phyloP scores from a whole-genome alignment of 1,140 invertebrate species.

The Temnothorax nylanderi region DNA sequence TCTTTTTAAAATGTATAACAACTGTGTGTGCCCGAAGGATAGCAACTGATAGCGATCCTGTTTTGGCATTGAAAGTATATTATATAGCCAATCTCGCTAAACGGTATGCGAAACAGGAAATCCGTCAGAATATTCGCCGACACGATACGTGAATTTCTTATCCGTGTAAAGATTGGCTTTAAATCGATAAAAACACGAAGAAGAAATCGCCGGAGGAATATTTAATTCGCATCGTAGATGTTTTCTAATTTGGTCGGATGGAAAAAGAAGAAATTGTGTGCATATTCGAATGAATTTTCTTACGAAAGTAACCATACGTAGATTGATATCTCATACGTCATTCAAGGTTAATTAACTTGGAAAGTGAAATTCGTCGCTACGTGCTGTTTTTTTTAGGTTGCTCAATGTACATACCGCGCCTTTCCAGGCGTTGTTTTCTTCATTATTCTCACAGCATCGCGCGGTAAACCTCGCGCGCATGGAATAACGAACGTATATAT shows the following conservation, averaged over 20 bases:
- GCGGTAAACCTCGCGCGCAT: background rate
- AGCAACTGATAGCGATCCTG: constrained; percentile 6
- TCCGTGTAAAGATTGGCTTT: background rate
- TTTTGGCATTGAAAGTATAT: background rate
- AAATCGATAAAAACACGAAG: background rate
- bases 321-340: constrained; percentile 46
- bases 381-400: constrained; percentile 36
- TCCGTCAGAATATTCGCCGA: background rate
- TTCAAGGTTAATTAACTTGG: constrained; percentile 61
- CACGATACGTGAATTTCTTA: background rate
- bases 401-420: constrained; percentile 41
- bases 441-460: constrained; percentile 35
- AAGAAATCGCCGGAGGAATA: background rate
- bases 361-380: constrained; percentile 59
- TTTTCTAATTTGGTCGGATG: background rate
- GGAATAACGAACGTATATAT: constrained; percentile 18
- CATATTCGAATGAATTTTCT: constrained; percentile 22
- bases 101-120: background rate
- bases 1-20: background rate
- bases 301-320: constrained; percentile 32
- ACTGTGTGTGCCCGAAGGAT: constrained; percentile 5
- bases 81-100: background rate
- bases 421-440: constrained; percentile 41
- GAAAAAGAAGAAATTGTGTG: constrained; percentile 14
- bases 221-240: background rate